Base-by-base conservation (phyloP, 2,797 vertebrate species). In the Anomalospiza imberbis region DNA sequence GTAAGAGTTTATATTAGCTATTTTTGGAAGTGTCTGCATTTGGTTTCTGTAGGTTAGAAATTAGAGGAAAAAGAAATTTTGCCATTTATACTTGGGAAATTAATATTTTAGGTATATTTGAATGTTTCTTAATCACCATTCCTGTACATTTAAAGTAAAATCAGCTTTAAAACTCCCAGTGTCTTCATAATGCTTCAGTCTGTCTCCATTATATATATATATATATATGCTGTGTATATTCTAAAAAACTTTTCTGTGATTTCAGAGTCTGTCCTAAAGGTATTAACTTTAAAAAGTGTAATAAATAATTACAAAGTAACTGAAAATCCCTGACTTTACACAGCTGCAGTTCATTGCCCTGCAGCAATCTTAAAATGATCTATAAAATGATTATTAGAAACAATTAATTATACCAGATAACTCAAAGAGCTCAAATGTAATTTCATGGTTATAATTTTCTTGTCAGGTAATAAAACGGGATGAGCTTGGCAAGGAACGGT, bases 401-500 rank as follows among this genome's bases (percentile, higher is more conserved):
- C 83, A 94, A 95, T 95, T 97, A 97, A 96, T 97, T 96, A 93
- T 95, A 75, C n/a, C 54, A 50, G 34, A 91, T 86, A 94, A 89
- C 75, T 95, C 29, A 86, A 91, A 95, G 89, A 88, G 92, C 54
- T 86, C n/a, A 77, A 77, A 89, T 94, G 87, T 95, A 97, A 98
- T 97, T 94, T 81, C 94, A 94, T 96, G 94, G 68, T 96, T 97
- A 77, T 97, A 93, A 96, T 98, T 97, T 96, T 96, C 89, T 97
- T 97, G 85, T 88, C 96, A 98, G 98, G 98, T 99, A 88, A 99
- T 99, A 98, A 99, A 99, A 97, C 98, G 98, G 85, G 98, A 99
- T 93, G 98, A 99, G 73, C 97, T 99, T 89, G 98, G 98, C 96
- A 99, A 98, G 96, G 98, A 98, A 75, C 82, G 91, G 11, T 98